Evolutionary conservation across 1,140 invertebrate species (phyloP), one percentile per base, ranked within the genome.

Genomic region (Stenopsyche tienmushanensis): DNA sequence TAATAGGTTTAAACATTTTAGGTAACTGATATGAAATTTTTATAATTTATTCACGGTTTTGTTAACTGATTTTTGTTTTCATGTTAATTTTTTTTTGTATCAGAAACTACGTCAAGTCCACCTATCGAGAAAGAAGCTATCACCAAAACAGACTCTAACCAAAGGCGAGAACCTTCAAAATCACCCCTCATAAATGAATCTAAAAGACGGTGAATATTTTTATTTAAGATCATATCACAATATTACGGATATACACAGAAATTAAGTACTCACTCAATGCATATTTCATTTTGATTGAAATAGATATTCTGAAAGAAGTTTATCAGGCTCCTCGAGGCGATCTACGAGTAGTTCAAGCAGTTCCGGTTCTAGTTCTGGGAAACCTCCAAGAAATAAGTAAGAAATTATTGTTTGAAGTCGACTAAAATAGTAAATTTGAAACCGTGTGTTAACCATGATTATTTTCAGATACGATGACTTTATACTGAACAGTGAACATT

Each of bases 401-500:
- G 26, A 23, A 7, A 24, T 23, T 9, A 47, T 13, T 47, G 13
- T 8, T 47, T 20, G 17, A 9, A 7, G 17, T 47, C 5, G 44
- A 18, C 17, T 47, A 15, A 47, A 17, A 47, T 47, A 47, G 17
- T 47, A 47, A 39, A n/a, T 39, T 47, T 10, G 21, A 9, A 21
- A n/a, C 20, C n/a, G 23, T 17, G 15, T 34, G 52, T 54, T 25
- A 29, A 10, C 21, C 13, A 45, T 45, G 13, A 39, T 42, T 44
- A 3, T 21, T 45, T 29, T 24, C 10, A 81, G 78, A 71, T 81
- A 79, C 65, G 80, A 81, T 69, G 80, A 81, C 64, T 81, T 81
- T 71, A 79, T 79, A 62, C 65, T 81, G 71, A 81, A 81, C 69
- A 80, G 78, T 60, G 80, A 81, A 69, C 64, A 70, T 55, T 76